A percentile compares a stretch with the other conserved stretches of the same genome.
These are phyloP conservation scores for Drosophila micromelanica DNA, from an alignment of 1,140 invertebrate genomes.

Conservation along the genomic window DNA sequence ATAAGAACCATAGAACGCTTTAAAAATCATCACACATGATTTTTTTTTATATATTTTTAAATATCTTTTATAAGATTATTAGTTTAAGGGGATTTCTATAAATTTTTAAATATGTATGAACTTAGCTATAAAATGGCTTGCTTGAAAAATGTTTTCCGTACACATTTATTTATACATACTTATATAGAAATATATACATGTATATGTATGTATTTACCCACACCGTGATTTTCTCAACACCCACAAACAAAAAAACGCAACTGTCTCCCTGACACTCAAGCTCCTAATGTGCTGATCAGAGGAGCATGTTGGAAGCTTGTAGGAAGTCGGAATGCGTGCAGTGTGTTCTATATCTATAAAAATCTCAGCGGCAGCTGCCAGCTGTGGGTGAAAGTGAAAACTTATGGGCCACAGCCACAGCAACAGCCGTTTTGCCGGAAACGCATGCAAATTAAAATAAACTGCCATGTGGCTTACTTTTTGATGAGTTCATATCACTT, in stretches of 20 bases:
- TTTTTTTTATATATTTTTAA: neutral
- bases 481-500: conserved; percentile 22
- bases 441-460: conserved; percentile 60
- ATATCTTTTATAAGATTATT: neutral
- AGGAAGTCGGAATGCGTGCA: conserved; percentile 46
- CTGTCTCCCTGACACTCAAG: conserved; percentile 35
- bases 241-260: conserved; percentile 45
- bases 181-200: neutral
- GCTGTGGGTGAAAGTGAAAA: conserved; percentile 62
- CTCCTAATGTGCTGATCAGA: conserved; percentile 17
- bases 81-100: too few species aligned
- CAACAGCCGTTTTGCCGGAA: conserved; percentile 54
- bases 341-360: conserved; percentile 61
- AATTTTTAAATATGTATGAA: neutral
- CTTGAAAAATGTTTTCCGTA: conserved; percentile 2
- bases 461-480: conserved; percentile 33
- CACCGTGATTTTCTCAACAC: conserved; percentile 31
- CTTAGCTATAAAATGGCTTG: neutral
- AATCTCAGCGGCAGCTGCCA: conserved; percentile 62
- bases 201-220: conserved; percentile 4
- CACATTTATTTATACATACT: neutral
- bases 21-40: conserved; percentile 30
- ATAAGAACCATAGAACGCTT: conserved; percentile 16
- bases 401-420: conserved; percentile 40
- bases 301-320: conserved; percentile 41